phyloP scores from a whole-genome alignment of 2,888 invertebrate species.

The Dendrolimus pini region DNA sequence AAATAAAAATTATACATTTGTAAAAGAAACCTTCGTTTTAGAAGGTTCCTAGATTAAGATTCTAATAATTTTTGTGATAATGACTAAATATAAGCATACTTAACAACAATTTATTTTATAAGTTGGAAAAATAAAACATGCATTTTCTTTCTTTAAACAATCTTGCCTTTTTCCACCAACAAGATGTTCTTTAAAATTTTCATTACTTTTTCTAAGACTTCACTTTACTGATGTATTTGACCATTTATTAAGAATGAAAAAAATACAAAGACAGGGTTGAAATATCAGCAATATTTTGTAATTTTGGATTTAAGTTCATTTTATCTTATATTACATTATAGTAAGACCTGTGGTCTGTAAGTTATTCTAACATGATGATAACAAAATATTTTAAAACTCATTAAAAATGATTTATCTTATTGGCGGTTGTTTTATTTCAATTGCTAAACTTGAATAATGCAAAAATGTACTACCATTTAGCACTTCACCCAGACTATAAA shows the following conservation, averaged over 20 bases:
- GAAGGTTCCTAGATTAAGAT: conserved; percentile 39
- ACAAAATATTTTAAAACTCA: conserved; percentile 19
- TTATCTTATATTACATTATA: conserved; percentile 4
- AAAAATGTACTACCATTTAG: no score
- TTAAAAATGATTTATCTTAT: neutral
- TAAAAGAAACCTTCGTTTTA: conserved; percentile 53
- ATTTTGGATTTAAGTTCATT: conserved; percentile 10
- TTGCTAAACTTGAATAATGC: no score
- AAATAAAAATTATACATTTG: neutral
- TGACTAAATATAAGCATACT: conserved; percentile 1
- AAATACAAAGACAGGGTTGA: neutral
- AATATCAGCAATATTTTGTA: conserved; percentile 2
- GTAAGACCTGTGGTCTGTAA: conserved; percentile 73
- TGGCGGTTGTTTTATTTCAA: conserved; percentile 7
- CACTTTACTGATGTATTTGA: conserved; percentile 6
- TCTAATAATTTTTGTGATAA: conserved; percentile 20
- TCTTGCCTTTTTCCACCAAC: conserved; percentile 23
- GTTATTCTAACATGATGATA: conserved; percentile 33
- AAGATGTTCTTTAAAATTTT: conserved; percentile 18
- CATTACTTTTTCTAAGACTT: conserved; percentile 9
- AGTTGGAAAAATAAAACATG: conserved; percentile 23
- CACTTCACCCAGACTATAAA: no score
- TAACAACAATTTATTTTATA: conserved; percentile 12
- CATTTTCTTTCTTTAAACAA: conserved; percentile 33
- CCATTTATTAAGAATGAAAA: conserved; percentile 8